Conservation (phyloP, 1,140 invertebrate species). For the Eufriesea mexicana region DNA sequence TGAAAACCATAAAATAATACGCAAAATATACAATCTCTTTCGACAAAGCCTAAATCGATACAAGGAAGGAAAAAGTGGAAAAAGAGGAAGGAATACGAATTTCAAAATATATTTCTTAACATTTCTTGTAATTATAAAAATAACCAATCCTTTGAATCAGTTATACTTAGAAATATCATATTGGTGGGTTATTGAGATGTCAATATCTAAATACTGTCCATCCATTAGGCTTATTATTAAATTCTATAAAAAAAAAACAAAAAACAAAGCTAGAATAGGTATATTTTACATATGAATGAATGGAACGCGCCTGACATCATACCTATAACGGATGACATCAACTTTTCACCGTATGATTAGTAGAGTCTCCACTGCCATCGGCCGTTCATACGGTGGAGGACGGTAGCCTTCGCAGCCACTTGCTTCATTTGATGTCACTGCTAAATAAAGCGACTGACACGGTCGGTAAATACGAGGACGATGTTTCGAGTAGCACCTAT, state of each 20-base stretch:
- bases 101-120: neutral
- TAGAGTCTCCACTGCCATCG: constrained; percentile 35
- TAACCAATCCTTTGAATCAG: neutral
- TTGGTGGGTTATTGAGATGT: neutral
- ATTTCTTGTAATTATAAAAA: neutral
- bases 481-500: constrained; percentile 40
- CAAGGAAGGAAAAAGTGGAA: too few relatives aligned
- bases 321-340: constrained; percentile 65
- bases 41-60: neutral
- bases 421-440: constrained; percentile 73
- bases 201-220: neutral
- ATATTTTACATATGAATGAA: constrained; percentile 61
- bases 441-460: constrained; percentile 72
- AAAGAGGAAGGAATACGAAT: neutral
- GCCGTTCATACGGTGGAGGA: constrained; percentile 37
- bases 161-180: neutral
- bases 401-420: constrained; percentile 69
- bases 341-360: constrained; percentile 52
- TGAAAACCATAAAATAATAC: neutral
- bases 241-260: constrained; percentile 14
- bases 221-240: constrained; percentile 2
- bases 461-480: constrained; percentile 56
- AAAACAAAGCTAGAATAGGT: constrained; percentile 6
- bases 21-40: neutral
- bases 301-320: constrained; percentile 69